Evolutionary conservation across 1,140 invertebrate species (phyloP).

Genomic region (Ceratina australensis): DNA sequence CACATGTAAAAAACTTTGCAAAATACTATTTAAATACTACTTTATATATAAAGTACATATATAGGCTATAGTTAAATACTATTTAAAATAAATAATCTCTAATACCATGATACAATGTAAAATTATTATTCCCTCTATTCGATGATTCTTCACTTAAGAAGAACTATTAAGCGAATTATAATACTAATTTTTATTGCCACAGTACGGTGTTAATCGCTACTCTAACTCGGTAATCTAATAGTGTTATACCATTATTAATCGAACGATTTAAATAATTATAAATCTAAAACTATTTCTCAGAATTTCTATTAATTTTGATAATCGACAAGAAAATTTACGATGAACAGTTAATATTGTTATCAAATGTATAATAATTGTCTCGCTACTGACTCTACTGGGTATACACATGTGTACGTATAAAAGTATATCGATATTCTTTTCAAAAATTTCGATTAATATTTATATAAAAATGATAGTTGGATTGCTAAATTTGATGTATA

Average conservation of each 20-base stretch:
- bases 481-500: slow-evolving; percentile 45
- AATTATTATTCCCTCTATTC: not conserved
- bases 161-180: slow-evolving; percentile 5
- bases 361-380: slow-evolving; percentile 20
- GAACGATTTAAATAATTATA: no score
- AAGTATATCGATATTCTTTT: not conserved
- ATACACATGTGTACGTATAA: slow-evolving; percentile 53
- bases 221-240: not conserved
- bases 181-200: slow-evolving; percentile 53
- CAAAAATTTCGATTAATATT: not conserved
- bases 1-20: slow-evolving; percentile 36
- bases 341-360: not conserved
- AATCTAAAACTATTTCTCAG: no score
- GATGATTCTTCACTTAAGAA: not conserved
- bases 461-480: slow-evolving; percentile 33
- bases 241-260: no score
- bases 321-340: not conserved
- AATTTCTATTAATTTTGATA: slow-evolving; percentile 2
- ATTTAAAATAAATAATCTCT: slow-evolving; percentile 32
- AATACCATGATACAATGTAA: slow-evolving; percentile 26
- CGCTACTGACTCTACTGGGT: slow-evolving; percentile 12
- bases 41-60: slow-evolving; percentile 15
- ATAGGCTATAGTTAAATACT: slow-evolving; percentile 7
- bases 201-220: slow-evolving; percentile 39
- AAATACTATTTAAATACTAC: slow-evolving; percentile 38